These are phyloP conservation scores for Phrynosoma platyrhinos DNA, from an alignment of 2,113 vertebrate species.

Conservation along the genomic window DNA sequence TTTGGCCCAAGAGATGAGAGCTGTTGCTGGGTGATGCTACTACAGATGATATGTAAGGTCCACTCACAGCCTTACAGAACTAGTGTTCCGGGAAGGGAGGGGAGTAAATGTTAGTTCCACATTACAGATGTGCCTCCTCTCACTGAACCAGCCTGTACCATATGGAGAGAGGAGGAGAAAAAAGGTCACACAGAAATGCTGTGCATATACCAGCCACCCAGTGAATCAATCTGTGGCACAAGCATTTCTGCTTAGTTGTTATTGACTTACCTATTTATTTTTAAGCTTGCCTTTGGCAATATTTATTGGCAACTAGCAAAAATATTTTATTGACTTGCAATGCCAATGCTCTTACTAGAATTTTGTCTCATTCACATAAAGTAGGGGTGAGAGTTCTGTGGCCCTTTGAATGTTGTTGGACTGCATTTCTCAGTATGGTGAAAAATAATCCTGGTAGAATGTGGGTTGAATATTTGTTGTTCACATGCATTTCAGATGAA, in stretches of 20 bases:
- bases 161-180: neutral
- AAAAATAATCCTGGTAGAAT: too few relatives aligned
- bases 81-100: neutral
- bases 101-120: neutral
- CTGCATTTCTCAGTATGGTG: too few relatives aligned
- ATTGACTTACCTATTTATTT: neutral
- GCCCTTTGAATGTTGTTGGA: too few relatives aligned
- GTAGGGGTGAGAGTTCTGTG: neutral
- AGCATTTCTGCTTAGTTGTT: neutral
- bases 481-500: too few relatives aligned
- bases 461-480: too few relatives aligned
- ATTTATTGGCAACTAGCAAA: neutral
- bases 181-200: neutral
- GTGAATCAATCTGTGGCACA: neutral
- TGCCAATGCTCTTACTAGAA: neutral
- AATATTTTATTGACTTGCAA: slow-evolving; percentile 1
- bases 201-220: too few relatives aligned
- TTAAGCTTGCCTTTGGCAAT: neutral
- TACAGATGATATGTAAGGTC: too few relatives aligned
- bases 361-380: neutral
- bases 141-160: neutral
- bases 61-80: neutral
- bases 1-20: too few relatives aligned
- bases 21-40: too few relatives aligned
- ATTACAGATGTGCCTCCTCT: neutral